Base-by-base conservation (phyloP, 2,797 vertebrate species). In the Poecilia picta region DNA sequence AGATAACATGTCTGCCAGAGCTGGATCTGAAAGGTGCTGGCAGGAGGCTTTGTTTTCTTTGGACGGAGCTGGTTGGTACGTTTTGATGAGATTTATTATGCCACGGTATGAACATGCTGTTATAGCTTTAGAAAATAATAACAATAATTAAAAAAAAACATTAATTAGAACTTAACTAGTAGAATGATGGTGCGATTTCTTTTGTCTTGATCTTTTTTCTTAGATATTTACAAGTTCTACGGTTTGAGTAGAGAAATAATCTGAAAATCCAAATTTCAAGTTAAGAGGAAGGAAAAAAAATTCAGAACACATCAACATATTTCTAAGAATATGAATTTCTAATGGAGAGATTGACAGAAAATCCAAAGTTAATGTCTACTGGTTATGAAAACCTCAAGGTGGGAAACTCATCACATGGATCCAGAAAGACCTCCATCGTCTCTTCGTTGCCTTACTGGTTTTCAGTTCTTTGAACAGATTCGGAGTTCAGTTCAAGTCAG, bases 11-110 rank as follows among this genome's bases (percentile, higher is more conserved):
- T n/a, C 31, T 5, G 39, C 16, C 25, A 12, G 25, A 41, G 3
- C 3, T 33, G 41, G 18, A 8, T 31, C 11, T 0, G 0, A 46
- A n/a, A 0, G 0, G 0, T 39, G 4, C 25, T 43, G 4, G 2
- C 31, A 53, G 28, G 43, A 12, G 0, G 53, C 11, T 64, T 31
- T 62, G 45, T 33, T 74, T 1, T 20, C 11, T 73, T 66, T 76
- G 66, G 55, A 72, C 2, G 12, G 0, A 53, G 51, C 10, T 74
- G 13, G 28, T 66, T 46, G 18, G 31, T n/a, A 13, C 1, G 41
- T 16, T n/a, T 41, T 41, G 36, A n/a, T 57, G 16, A 25, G 62
- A 10, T 66, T 11, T 36, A 36, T 41, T 25, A 45, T 12, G 66
- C 23, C 8, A 43, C 3, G 8, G 20, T 25, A 39, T 15, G 45